phyloP scores from a whole-genome alignment of 1,140 invertebrate species.

The Laodelphax striatellus region DNA sequence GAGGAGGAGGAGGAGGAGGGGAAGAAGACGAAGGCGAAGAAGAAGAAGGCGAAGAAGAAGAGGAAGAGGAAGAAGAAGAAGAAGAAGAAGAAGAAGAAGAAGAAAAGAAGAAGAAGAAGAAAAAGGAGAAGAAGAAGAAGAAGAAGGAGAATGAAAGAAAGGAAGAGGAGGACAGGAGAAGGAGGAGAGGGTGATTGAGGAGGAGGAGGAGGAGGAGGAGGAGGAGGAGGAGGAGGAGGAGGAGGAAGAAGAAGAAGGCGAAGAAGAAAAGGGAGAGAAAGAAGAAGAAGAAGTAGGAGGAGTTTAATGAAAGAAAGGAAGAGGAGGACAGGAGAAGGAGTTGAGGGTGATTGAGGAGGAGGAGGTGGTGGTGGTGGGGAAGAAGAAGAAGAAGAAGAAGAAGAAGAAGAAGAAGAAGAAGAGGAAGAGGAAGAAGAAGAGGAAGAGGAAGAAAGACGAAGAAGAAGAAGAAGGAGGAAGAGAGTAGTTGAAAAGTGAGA shows the following conservation, averaged over 20 bases:
- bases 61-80: too few relatives aligned
- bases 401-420: neutral
- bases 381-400: conserved; percentile 1
- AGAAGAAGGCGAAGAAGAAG: too few relatives aligned
- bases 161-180: neutral
- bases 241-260: neutral
- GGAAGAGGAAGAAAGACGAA: neutral
- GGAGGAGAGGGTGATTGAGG: neutral
- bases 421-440: neutral
- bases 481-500: neutral
- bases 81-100: too few relatives aligned
- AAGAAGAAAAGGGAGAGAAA: neutral
- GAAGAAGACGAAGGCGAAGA: too few relatives aligned
- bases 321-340: neutral
- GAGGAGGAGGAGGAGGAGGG: too few relatives aligned
- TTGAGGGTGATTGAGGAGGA: neutral
- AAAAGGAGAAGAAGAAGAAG: too few relatives aligned
- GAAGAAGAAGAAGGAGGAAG: neutral
- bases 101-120: too few relatives aligned
- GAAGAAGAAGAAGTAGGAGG: neutral
- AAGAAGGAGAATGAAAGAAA: neutral
- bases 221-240: neutral
- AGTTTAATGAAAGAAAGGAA: neutral
- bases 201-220: neutral
- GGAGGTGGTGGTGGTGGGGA: neutral